Evolutionary conservation across 2,888 invertebrate genomes (phyloP).

Genomic region (Drosophila kuntzei): DNA sequence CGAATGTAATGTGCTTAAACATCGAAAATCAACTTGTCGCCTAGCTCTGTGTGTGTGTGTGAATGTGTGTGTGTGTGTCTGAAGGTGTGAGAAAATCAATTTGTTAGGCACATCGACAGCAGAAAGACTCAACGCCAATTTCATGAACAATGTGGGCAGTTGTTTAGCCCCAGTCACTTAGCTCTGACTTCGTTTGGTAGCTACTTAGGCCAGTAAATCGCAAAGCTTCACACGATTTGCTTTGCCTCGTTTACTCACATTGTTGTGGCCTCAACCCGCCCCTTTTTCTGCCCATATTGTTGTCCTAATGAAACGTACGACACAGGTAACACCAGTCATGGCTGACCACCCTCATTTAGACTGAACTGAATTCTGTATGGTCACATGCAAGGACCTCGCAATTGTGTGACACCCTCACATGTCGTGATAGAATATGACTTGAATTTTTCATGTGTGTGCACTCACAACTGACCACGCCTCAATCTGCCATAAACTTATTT

Average conservation of each 20-base stretch:
- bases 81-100: constrained; percentile 74
- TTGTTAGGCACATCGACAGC: constrained; percentile 53
- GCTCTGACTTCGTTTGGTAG: constrained; percentile 31
- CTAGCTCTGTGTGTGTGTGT: not conserved
- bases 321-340: constrained; percentile 37
- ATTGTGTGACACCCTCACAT: constrained; percentile 28
- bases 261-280: constrained; percentile 23
- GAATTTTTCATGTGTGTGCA: constrained; percentile 37
- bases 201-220: constrained; percentile 69
- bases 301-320: constrained; percentile 53
- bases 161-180: constrained; percentile 45
- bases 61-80: constrained; percentile 8
- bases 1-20: constrained; percentile 35
- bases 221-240: constrained; percentile 69
- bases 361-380: constrained; percentile 39
- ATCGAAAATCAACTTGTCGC: constrained; percentile 65
- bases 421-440: constrained; percentile 52
- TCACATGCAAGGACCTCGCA: constrained; percentile 20
- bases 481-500: constrained; percentile 12
- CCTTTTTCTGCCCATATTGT: constrained; percentile 12
- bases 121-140: constrained; percentile 31
- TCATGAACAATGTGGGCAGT: constrained; percentile 37
- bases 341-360: constrained; percentile 29
- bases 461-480: constrained; percentile 18
- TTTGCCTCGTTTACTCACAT: constrained; percentile 59